Conservation (phyloP, 2,797 vertebrate species). For the Cyclopterus lumpus region DNA sequence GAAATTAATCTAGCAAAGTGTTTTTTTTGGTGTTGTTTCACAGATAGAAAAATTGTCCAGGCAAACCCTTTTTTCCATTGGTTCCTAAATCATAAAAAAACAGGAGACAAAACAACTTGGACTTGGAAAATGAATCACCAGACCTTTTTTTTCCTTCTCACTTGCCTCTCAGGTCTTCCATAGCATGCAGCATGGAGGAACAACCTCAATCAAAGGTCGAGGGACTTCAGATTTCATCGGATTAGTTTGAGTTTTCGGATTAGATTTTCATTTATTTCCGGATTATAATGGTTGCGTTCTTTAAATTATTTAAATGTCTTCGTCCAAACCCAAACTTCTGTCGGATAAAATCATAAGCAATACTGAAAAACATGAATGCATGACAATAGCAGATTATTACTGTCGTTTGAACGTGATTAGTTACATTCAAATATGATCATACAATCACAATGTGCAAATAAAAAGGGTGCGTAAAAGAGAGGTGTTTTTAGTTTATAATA, state of each 20-base stretch:
- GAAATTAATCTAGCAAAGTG: neutral
- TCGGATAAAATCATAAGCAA: conserved; percentile 11
- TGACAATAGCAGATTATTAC: conserved; percentile 4
- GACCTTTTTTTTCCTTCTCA: neutral
- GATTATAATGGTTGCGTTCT: conserved; percentile 1
- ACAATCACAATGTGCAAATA: neutral
- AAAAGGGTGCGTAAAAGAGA: conserved; percentile 6
- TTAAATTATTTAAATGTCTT: neutral
- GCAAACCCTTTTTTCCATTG: neutral
- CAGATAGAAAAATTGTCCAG: neutral
- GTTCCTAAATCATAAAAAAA: neutral
- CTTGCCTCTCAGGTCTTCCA: neutral
- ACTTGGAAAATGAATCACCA: neutral
- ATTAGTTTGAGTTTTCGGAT: neutral
- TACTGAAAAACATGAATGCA: neutral
- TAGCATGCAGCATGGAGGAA: neutral
- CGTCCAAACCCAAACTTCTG: conserved; percentile 2
- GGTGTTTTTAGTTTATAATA: neutral
- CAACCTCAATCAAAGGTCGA: neutral
- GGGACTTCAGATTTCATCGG: neutral
- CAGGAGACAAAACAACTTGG: neutral
- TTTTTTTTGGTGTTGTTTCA: neutral
- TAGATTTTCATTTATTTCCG: no score
- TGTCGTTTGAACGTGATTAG: conserved; percentile 27
- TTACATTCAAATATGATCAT: conserved; percentile 14